Evolutionary conservation across 2,797 vertebrate species (phyloP).

Genomic region (Esox masquinongy): DNA sequence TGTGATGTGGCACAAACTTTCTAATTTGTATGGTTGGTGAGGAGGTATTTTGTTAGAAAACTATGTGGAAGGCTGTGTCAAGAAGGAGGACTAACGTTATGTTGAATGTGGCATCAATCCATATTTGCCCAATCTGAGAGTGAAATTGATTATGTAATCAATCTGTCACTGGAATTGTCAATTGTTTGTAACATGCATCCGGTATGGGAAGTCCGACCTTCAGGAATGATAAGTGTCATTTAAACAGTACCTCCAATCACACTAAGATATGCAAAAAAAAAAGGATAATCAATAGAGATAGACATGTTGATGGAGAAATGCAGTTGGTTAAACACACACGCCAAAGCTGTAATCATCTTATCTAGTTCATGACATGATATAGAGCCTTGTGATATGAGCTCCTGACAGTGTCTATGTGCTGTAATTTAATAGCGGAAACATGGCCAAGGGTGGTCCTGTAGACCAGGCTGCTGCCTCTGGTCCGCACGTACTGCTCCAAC

Average conservation of each 20-base stretch:
- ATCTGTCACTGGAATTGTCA: not conserved
- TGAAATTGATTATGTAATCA: not conserved
- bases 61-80: too few relatives aligned
- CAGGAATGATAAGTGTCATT: too few relatives aligned
- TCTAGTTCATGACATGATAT: not conserved
- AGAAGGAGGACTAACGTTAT: not conserved
- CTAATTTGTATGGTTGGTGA: not conserved
- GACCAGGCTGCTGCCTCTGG: too few relatives aligned
- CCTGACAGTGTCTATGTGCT: not conserved
- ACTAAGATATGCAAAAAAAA: not conserved
- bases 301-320: not conserved
- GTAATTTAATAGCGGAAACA: too few relatives aligned
- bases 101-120: not conserved
- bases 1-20: not conserved
- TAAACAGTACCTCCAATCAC: too few relatives aligned
- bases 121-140: not conserved
- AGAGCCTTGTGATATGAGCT: not conserved
- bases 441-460: too few relatives aligned
- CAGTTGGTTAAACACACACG: not conserved
- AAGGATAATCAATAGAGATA: not conserved
- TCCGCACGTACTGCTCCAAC: too few relatives aligned
- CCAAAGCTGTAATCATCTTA: not conserved
- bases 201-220: too few relatives aligned
- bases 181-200: too few relatives aligned
- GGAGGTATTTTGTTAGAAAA: too few relatives aligned